These are phyloP conservation scores for Hyalella azteca DNA, from an alignment of 2,888 invertebrate species.

Conservation along the genomic window DNA sequence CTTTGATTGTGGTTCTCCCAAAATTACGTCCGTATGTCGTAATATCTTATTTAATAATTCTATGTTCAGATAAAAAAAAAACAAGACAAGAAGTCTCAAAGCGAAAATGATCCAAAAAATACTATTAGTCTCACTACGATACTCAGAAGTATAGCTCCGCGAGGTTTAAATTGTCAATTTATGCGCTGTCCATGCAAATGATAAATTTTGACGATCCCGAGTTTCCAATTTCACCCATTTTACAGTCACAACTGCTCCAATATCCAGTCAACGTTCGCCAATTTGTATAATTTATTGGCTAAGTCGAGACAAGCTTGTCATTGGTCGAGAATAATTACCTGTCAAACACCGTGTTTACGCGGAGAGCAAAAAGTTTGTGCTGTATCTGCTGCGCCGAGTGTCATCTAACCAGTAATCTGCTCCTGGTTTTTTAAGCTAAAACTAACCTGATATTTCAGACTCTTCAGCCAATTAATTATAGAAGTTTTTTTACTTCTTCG, in stretches of 20 bases:
- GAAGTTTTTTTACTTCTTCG: constrained; percentile 5
- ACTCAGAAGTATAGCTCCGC: background rate
- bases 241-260: background rate
- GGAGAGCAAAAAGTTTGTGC: background rate
- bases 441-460: background rate
- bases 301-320: constrained; percentile 8
- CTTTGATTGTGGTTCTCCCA: no score
- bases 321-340: constrained; percentile 1
- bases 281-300: background rate
- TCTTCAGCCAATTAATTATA: constrained; percentile 20
- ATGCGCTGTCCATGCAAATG: constrained; percentile 2
- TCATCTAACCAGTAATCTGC: constrained; percentile 4
- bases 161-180: background rate
- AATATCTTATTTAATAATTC: no score
- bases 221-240: no score
- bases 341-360: background rate
- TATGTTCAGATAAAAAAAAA: no score
- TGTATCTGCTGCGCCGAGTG: background rate
- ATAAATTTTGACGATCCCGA: no score
- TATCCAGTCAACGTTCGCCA: background rate
- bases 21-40: no score
- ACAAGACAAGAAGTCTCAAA: no score
- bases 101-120: background rate
- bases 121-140: background rate
- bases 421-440: background rate